Evolutionary conservation across 2,797 vertebrate genomes (phyloP).

Genomic region (Poecilia picta): DNA sequence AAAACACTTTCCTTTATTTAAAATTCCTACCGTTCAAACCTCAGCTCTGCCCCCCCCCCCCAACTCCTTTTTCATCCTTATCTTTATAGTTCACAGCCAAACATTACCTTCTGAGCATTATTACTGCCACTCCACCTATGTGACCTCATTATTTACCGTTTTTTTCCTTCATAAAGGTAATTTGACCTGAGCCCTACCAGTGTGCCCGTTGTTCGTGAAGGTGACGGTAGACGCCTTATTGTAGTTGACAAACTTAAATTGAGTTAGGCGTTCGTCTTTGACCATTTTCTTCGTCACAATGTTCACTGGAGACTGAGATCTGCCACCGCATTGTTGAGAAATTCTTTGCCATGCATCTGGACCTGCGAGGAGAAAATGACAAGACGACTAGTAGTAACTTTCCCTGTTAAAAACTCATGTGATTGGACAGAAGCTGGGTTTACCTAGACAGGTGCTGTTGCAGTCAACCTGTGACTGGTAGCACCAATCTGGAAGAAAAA

Average conservation of each 20-base stretch:
- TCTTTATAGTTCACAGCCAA: neutral
- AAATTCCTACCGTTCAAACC: neutral
- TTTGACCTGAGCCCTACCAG: conserved; percentile 58
- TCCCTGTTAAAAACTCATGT: neutral
- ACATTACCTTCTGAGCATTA: neutral
- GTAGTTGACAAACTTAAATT: conserved; percentile 77
- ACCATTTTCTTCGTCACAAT: conserved; percentile 69
- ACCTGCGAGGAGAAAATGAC: conserved; percentile 57
- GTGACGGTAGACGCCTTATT: conserved; percentile 41
- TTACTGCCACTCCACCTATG: neutral
- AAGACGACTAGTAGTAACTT: neutral
- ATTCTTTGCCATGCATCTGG: conserved; percentile 72
- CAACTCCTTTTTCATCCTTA: neutral
- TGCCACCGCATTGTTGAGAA: conserved; percentile 40
- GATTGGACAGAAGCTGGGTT: conserved; percentile 2
- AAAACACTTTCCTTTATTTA: neutral
- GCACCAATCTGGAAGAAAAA: conserved; percentile 62
- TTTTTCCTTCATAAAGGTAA: neutral
- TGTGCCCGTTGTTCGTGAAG: conserved; percentile 84
- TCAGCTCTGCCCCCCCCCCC: neutral
- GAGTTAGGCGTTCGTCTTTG: conserved; percentile 44
- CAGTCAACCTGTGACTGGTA: conserved; percentile 68
- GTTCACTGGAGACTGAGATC: conserved; percentile 85
- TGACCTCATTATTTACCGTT: neutral
- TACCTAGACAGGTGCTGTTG: conserved; percentile 61